Conservation (phyloP, 2,797 vertebrate species). For the Oreochromis mossambicus region DNA sequence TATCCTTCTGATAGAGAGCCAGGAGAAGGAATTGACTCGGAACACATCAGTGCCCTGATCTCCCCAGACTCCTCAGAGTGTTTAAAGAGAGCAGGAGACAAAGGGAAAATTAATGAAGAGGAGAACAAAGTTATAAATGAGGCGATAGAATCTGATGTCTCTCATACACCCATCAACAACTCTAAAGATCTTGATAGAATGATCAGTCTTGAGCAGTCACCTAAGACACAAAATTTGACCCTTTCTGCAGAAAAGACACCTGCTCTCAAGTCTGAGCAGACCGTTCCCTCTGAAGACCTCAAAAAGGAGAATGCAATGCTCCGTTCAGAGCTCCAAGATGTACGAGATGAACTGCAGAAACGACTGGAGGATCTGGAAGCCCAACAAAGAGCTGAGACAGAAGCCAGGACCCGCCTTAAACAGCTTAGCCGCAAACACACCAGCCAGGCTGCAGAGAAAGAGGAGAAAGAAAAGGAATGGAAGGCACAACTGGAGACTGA, state of each 20-base stretch:
- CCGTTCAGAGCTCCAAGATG: constrained; percentile 69
- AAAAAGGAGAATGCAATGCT: constrained; percentile 67
- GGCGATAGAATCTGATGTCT: not conserved
- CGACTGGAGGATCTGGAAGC: constrained; percentile 76
- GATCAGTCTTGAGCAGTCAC: not conserved
- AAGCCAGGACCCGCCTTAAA: constrained; percentile 75
- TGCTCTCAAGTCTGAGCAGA: not conserved
- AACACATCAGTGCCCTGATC: constrained; percentile 54
- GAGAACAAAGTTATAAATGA: constrained; percentile 20
- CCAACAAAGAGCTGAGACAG: constrained; percentile 71
- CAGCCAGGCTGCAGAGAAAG: constrained; percentile 50
- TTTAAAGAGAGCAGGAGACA: constrained; percentile 5
- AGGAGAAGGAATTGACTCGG: constrained; percentile 78
- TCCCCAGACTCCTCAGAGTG: constrained; percentile 39
- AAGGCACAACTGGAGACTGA: constrained; percentile 68
- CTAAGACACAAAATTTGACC: not conserved
- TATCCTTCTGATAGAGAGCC: constrained; percentile 76
- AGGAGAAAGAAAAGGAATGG: constrained; percentile 65
- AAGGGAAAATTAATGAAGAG: not conserved
- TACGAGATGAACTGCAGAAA: constrained; percentile 70
- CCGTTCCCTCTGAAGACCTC: constrained; percentile 35
- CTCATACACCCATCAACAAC: not conserved
- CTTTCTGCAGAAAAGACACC: not conserved
- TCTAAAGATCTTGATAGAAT: not conserved
- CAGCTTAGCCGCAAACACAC: constrained; percentile 75